Evolutionary conservation across 2,113 vertebrate species (phyloP), one percentile per base, ranked within the genome.

Genomic region (Porphyrio hochstetteri): DNA sequence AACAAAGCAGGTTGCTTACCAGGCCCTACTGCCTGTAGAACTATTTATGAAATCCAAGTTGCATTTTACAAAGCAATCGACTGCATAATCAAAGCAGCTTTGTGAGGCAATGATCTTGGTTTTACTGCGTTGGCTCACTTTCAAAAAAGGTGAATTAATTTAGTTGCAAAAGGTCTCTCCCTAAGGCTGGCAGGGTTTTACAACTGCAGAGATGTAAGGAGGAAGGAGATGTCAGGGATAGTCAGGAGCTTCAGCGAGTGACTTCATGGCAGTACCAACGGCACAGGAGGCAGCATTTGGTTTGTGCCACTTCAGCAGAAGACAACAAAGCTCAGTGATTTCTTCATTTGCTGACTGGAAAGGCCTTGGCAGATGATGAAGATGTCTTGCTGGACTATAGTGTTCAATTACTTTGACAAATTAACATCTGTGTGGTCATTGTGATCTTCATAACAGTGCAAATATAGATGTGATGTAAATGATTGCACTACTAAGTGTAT

Each of bases 11-110:
- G 46, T 33, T 92, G 50, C n/a, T 81, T 93, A 93, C 46, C 48
- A 83, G 64, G 60, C 82, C 7, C 4, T 77, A 59, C 9, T 77
- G 46, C 42, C 52, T 83, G 19, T 42, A 44, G 78, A 93, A 78
- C 56, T 86, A 77, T 53, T 74, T 77, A 63, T 29, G 25, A 95
- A 94, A 90, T 61, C 36, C 44, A 70, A 89, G 63, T 29, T 81
- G 48, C 65, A 38, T 81, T 82, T 94, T 85, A 91, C 14, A 23
- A 63, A 93, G 88, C 56, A 75, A 91, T 55, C 4, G 3, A 85
- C 55, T 46, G 42, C 27, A 74, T 10, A 78, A 95, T 79, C 92
- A 93, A 90, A 95, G 86, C 71, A 86, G 63, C 42, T 90, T 88
- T 65, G 59, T 92, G 93, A 94, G 28, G 68, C 69, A 92, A 56